A percentile compares a stretch with the other conserved stretches of the same genome.
Evolutionary conservation across 23 tunicate species (phyloP).

Genomic region (Clavelina lepadiformis): DNA sequence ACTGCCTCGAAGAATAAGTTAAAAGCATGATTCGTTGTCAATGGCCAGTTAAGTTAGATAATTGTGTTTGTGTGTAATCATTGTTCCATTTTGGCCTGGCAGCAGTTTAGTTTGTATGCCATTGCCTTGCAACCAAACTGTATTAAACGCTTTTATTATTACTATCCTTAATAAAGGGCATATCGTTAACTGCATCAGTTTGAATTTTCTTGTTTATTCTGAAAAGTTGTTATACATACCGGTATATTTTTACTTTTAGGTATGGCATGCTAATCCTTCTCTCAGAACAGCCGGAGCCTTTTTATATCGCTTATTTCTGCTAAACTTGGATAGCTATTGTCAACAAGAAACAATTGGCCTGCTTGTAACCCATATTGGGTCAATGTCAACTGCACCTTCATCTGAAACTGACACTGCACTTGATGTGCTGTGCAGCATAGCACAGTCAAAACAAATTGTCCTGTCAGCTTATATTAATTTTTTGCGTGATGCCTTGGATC

Average conservation of each 20-base stretch:
- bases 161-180: no score
- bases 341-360: slow-evolving; percentile 55
- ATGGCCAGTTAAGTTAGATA: no score
- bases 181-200: no score
- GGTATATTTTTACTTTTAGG: slow-evolving; percentile 17
- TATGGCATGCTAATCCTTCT: slow-evolving; percentile 37
- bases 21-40: no score
- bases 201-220: slow-evolving; percentile 1
- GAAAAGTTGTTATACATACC: no score
- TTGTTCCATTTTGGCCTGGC: no score
- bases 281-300: slow-evolving; percentile 28
- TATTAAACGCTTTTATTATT: no score
- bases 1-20: no score
- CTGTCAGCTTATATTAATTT: slow-evolving; percentile 38
- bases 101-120: no score
- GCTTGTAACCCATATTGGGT: slow-evolving; percentile 51
- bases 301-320: slow-evolving; percentile 37
- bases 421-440: slow-evolving; percentile 29
- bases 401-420: slow-evolving; percentile 71
- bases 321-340: slow-evolving; percentile 52
- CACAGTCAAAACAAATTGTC: slow-evolving; percentile 14
- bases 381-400: slow-evolving; percentile 16
- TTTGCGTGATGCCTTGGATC: slow-evolving; percentile 48
- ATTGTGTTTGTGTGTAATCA: no score
- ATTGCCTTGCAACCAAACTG: no score